Evolutionary conservation across 2,888 invertebrate species (phyloP), one percentile per base, ranked within the genome.

Genomic region (Colostygia pectinataria): DNA sequence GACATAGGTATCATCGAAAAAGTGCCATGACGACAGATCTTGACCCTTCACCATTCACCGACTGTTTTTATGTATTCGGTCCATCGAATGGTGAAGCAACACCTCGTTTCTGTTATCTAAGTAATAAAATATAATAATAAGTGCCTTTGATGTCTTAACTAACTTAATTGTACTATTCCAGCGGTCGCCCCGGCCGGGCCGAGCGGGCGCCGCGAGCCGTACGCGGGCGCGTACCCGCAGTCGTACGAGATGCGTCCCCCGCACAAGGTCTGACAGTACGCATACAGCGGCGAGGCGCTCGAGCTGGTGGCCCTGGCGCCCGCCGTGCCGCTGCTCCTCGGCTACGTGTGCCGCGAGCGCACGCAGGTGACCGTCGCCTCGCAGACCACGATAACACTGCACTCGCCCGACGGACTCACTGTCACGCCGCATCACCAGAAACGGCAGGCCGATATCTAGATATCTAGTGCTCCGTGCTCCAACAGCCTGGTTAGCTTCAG

Each of bases 241-340:
- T 91, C 93, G 68, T 94, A 94, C 88, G 95, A 95, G 91, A 94
- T 95, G 94, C 92, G 94, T 56, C 92, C 92, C 50, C 88, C 92
- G 73, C 94, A 94, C 77, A 94, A 95, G 87, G 94, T 87, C 77
- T 89, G 89, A 89, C 89, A 85, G 78, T 83, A 84, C 86, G 80
- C 75, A 66, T 81, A 74, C 68, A 72, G 79, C 69, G 74, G 61
- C 43, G 59, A 48, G 43, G 62, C 65, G 55, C 75, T 84, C 27
- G 83, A 81, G 68, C 75, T 85, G 51, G 81, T 86, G 40, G 83
- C 87, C 54, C 71, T 83, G 0, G 38, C 51, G 61, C 85, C 85
- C 23, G 86, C 81, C 62, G 81, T 77, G 66, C 84, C 87, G 47
- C 74, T 84, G 54, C 73, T 88, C 57, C 81, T 88, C 32, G 87